A percentile compares a stretch with the other conserved stretches of the same genome.
Evolutionary conservation across 2,888 invertebrate genomes (phyloP).

Genomic region (Lordiphosa andalusiaca): DNA sequence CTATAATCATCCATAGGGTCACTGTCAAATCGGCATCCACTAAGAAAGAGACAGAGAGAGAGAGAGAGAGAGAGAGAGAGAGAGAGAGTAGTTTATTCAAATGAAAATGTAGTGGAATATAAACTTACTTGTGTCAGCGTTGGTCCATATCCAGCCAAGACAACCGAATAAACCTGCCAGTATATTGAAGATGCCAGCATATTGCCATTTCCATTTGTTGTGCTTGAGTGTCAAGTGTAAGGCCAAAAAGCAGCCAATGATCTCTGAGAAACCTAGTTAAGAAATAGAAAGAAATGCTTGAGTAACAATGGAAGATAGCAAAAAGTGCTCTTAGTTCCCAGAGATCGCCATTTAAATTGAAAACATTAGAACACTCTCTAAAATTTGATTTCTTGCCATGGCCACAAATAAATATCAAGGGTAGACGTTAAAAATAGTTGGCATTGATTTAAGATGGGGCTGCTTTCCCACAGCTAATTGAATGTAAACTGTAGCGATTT

Average conservation of each 20-base stretch:
- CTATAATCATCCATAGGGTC: conserved; percentile 78
- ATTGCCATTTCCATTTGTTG: conserved; percentile 79
- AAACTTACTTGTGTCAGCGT: conserved; percentile 66
- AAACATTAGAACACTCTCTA: too few species aligned
- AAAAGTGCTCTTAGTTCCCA: neutral
- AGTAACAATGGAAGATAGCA: neutral
- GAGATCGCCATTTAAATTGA: too few species aligned
- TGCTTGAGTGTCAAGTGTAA: conserved; percentile 78
- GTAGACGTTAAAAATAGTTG: too few species aligned
- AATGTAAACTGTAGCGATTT: too few species aligned
- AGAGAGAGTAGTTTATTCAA: neutral
- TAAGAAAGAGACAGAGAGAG: conserved; percentile 28
- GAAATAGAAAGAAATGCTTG: too few species aligned
- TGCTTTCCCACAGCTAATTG: too few species aligned
- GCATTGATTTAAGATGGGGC: too few species aligned
- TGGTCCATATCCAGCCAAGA: conserved; percentile 78
- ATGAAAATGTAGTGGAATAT: too few species aligned
- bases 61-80: too few species aligned
- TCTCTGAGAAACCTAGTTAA: conserved; percentile 78
- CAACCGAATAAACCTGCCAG: conserved; percentile 79
- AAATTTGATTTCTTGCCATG: too few species aligned
- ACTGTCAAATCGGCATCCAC: conserved; percentile 76
- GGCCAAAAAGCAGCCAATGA: conserved; percentile 80
- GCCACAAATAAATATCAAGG: too few species aligned
- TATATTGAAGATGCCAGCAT: conserved; percentile 78